Conservation (phyloP, 1,140 invertebrate genomes). For the Orius insidiosus region DNA sequence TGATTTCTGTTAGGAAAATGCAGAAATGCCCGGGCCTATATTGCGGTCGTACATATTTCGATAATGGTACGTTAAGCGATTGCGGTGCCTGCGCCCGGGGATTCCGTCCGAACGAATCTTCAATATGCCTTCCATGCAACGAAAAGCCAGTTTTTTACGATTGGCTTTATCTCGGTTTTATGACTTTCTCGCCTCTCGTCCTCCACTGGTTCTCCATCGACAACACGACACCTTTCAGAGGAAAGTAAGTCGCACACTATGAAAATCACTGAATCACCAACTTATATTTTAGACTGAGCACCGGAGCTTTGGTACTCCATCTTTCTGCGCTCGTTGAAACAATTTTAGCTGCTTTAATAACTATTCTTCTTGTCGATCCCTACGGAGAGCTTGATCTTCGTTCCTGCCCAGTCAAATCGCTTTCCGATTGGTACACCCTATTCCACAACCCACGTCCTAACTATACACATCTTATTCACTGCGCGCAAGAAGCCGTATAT, state of each 20-base stretch:
- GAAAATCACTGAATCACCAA: too few species aligned
- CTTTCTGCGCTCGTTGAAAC: slow-evolving; percentile 68
- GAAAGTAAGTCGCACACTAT: slow-evolving; percentile 41
- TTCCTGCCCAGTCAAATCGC: slow-evolving; percentile 54
- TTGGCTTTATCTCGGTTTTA: slow-evolving; percentile 86
- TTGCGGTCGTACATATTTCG: slow-evolving; percentile 51
- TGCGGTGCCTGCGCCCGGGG: slow-evolving; percentile 79
- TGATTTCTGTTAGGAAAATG: too few species aligned
- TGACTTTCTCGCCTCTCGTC: slow-evolving; percentile 67
- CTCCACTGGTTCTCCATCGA: slow-evolving; percentile 88
- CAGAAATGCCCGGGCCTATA: slow-evolving; percentile 62
- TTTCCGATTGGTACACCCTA: slow-evolving; percentile 92
- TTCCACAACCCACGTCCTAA: slow-evolving; percentile 86
- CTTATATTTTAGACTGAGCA: slow-evolving; percentile 43
- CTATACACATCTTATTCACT: slow-evolving; percentile 74
- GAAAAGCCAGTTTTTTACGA: slow-evolving; percentile 71
- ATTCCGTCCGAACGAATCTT: slow-evolving; percentile 42
- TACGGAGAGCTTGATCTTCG: slow-evolving; percentile 51
- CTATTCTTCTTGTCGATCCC: slow-evolving; percentile 60
- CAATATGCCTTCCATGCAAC: slow-evolving; percentile 58
- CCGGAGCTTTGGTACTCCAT: slow-evolving; percentile 50
- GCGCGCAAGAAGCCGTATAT: slow-evolving; percentile 93
- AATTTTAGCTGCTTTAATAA: slow-evolving; percentile 46
- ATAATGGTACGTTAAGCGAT: slow-evolving; percentile 50
- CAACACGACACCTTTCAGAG: slow-evolving; percentile 47